These are phyloP conservation scores for Hedya salicella DNA, from an alignment of 2,888 invertebrate species.

Conservation along the genomic window DNA sequence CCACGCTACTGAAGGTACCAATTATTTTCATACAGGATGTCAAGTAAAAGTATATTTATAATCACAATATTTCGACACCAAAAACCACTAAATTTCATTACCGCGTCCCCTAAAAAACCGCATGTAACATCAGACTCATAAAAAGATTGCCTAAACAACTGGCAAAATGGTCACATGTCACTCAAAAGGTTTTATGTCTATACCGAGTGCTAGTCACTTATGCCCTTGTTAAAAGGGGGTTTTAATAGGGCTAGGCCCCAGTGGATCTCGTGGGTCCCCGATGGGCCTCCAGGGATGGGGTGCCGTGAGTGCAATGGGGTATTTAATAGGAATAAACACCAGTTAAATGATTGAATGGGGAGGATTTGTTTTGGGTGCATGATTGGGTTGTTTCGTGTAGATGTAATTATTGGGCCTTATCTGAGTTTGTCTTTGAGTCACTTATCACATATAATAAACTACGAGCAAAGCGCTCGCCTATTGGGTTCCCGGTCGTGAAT, in stretches of 20 bases:
- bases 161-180: conserved; percentile 50
- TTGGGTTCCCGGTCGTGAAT: too few species aligned
- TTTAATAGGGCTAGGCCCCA: conserved; percentile 12
- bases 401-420: conserved; percentile 30
- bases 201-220: background rate
- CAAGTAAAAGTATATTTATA: background rate
- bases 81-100: conserved; percentile 35
- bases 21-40: background rate
- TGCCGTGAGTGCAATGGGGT: conserved; percentile 49
- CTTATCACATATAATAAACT: background rate
- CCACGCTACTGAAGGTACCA: too few species aligned
- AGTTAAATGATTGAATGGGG: conserved; percentile 74
- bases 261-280: conserved; percentile 42
- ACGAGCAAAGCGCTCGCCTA: too few species aligned
- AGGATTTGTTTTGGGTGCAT: conserved; percentile 25
- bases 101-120: conserved; percentile 50
- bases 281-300: conserved; percentile 44
- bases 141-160: conserved; percentile 62
- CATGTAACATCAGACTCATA: conserved; percentile 48
- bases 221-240: background rate
- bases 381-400: conserved; percentile 34
- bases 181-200: conserved; percentile 2
- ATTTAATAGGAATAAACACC: conserved; percentile 79
- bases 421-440: background rate
- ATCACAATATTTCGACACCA: conserved; percentile 34